Evolutionary conservation across 2,888 invertebrate species (phyloP).

Genomic region (Chironomus riparius): DNA sequence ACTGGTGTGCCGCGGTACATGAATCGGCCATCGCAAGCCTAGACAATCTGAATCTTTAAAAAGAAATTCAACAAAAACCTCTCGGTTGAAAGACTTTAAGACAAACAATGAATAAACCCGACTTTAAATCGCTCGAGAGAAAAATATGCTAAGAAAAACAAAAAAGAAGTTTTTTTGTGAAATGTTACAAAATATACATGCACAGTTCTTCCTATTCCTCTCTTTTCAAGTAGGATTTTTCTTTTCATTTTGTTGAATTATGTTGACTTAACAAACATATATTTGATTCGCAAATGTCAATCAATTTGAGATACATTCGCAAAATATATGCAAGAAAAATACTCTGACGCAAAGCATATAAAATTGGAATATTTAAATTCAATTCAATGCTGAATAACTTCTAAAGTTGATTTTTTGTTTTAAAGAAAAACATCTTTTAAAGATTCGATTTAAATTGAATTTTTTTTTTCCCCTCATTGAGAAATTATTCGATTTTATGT

Average conservation of each 20-base stretch:
- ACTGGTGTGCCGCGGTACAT: too few relatives aligned
- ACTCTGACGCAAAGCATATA: background rate
- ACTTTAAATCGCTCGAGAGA: too few relatives aligned
- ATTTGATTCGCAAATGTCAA: conserved; percentile 15
- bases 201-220: background rate
- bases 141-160: too few relatives aligned
- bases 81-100: too few relatives aligned
- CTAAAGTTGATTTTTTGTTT: background rate
- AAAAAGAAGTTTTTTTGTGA: background rate
- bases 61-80: too few relatives aligned
- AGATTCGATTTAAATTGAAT: too few relatives aligned
- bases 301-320: background rate
- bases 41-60: too few relatives aligned
- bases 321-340: background rate
- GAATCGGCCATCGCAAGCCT: too few relatives aligned
- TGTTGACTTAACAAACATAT: conserved; percentile 1
- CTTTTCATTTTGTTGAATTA: background rate
- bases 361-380: background rate
- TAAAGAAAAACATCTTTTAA: too few relatives aligned
- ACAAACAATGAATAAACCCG: too few relatives aligned
- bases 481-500: too few relatives aligned
- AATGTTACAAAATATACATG: background rate
- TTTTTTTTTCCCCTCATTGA: too few relatives aligned
- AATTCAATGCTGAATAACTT: background rate
- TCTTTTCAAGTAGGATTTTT: background rate